Evolutionary conservation across 2,888 invertebrate species (phyloP).

Genomic region (Caenorhabditis panamensis): DNA sequence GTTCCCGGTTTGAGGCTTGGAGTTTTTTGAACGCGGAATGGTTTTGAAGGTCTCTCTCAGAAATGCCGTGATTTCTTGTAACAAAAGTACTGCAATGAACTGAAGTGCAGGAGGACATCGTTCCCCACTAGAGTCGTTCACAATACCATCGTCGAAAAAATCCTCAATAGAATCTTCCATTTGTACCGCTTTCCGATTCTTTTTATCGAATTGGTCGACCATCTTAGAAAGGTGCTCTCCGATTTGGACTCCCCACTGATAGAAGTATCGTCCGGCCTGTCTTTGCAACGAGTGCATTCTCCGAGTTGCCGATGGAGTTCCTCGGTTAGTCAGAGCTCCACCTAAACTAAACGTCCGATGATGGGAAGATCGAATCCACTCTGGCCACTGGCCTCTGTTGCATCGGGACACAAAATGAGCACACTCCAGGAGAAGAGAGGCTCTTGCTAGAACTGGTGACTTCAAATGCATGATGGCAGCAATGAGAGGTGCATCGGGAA

Average conservation of each 20-base stretch:
- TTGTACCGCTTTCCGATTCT: conserved; percentile 82
- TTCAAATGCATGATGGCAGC: conserved; percentile 95
- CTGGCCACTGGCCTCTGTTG: conserved; percentile 98
- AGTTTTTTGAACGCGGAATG: conserved; percentile 82
- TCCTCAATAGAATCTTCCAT: conserved; percentile 88
- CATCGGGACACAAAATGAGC: conserved; percentile 97
- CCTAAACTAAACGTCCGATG: conserved; percentile 64
- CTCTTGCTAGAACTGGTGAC: conserved; percentile 93
- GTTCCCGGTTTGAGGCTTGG: conserved; percentile 65
- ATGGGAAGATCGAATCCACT: conserved; percentile 85
- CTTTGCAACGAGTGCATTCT: conserved; percentile 87
- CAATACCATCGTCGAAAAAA: conserved; percentile 91
- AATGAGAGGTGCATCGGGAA: conserved; percentile 96
- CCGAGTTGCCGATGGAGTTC: conserved; percentile 74
- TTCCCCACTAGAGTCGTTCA: conserved; percentile 85
- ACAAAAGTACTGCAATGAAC: conserved; percentile 92
- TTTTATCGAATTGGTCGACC: conserved; percentile 84
- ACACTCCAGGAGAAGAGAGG: conserved; percentile 93
- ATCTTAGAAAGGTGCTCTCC: conserved; percentile 94
- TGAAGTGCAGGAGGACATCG: conserved; percentile 88
- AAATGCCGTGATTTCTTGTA: conserved; percentile 97
- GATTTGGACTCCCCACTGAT: conserved; percentile 91
- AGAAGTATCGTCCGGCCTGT: conserved; percentile 96
- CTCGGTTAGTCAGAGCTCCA: conserved; percentile 82
- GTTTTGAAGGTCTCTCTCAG: conserved; percentile 94